Conservation (phyloP, 2,113 vertebrate species). For the Haemorhous mexicanus region DNA sequence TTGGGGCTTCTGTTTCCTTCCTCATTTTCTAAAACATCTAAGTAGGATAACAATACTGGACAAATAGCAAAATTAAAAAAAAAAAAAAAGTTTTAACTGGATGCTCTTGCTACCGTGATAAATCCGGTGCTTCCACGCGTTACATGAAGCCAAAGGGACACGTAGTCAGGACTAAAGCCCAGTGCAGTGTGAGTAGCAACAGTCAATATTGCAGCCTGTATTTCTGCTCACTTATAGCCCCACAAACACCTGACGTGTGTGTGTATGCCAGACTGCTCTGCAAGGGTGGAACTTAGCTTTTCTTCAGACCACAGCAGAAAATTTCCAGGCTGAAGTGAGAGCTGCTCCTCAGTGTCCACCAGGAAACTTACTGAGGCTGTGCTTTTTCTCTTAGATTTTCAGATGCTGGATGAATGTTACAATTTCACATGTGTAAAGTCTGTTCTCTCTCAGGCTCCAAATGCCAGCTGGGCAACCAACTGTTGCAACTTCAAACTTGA, state of each 20-base stretch:
- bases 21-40: background rate
- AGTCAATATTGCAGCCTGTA: background rate
- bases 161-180: background rate
- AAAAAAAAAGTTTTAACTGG: background rate
- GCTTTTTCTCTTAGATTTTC: conserved; percentile 17
- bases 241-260: background rate
- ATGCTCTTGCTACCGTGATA: background rate
- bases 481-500: conserved; percentile 64
- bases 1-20: background rate
- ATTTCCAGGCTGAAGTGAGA: background rate
- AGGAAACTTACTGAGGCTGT: background rate
- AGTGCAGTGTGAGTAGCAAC: background rate
- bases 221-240: background rate
- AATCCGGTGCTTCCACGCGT: background rate
- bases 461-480: conserved; percentile 27
- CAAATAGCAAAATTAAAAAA: background rate
- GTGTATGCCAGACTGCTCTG: background rate
- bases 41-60: background rate
- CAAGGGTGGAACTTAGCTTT: background rate
- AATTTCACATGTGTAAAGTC: conserved; percentile 51
- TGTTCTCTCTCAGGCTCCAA: background rate
- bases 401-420: background rate
- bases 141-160: background rate
- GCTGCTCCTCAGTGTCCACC: background rate
- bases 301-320: conserved; percentile 22